phyloP scores from a whole-genome alignment of 2,113 vertebrate genomes.

The Recurvirostra avosetta region DNA sequence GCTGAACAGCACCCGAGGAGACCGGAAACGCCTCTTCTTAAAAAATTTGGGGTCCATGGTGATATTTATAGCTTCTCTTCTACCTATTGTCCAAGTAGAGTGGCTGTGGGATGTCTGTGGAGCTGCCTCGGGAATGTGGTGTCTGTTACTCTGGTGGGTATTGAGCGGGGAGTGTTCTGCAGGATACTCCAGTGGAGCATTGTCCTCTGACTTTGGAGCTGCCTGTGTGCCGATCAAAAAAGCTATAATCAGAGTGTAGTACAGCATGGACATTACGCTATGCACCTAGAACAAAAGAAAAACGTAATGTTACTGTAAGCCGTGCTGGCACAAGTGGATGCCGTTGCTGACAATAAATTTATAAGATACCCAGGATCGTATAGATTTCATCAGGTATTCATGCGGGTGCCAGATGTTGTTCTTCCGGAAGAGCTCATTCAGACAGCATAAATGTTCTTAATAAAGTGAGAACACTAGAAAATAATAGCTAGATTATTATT shows the following conservation, averaged over 20 bases:
- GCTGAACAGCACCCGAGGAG: slow-evolving; percentile 92
- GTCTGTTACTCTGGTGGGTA: slow-evolving; percentile 64
- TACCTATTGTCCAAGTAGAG: slow-evolving; percentile 2
- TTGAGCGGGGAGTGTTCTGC: slow-evolving; percentile 59
- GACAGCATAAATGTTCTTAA: slow-evolving; percentile 39
- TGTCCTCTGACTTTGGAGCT: slow-evolving; percentile 86
- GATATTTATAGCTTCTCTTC: slow-evolving; percentile 71
- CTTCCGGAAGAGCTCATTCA: slow-evolving; percentile 30
- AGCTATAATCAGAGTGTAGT: slow-evolving; percentile 94
- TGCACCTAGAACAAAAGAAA: slow-evolving; percentile 72
- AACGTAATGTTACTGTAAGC: background rate
- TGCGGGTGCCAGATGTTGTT: slow-evolving; percentile 50
- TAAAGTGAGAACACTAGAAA: slow-evolving; percentile 54
- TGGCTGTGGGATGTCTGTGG: slow-evolving; percentile 58
- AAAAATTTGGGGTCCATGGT: slow-evolving; percentile 91
- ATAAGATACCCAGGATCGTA: background rate
- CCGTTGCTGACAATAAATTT: background rate
- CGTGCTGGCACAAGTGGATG: background rate
- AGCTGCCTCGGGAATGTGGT: slow-evolving; percentile 63
- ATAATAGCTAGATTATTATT: slow-evolving; percentile 61
- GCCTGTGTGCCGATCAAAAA: slow-evolving; percentile 94
- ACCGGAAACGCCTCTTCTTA: slow-evolving; percentile 82
- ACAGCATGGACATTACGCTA: slow-evolving; percentile 94
- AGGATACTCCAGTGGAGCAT: slow-evolving; percentile 77
- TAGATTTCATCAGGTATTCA: background rate